Evolutionary conservation across 2,113 vertebrate species (phyloP), one percentile per base, ranked within the genome.

Genomic region (Symphodus melops): DNA sequence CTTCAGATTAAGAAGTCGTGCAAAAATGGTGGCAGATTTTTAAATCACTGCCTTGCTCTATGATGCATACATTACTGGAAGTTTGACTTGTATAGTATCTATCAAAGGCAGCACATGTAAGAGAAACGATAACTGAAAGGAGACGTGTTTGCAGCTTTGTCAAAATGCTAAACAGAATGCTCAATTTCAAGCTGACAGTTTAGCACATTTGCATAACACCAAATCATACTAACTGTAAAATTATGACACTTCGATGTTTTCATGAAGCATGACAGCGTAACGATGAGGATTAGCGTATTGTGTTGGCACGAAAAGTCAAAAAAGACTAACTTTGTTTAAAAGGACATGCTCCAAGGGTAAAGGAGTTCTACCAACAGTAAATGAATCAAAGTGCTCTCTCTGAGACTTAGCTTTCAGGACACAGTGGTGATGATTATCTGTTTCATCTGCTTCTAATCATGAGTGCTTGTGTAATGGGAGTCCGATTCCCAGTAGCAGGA

Each of bases 371-470:
- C 5, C 49, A 33, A 2, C 0, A 41, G 49, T 16, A 65, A 20
- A 17, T 28, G 13, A 52, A 48, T 41, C 16, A 53, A 11, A 17
- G 60, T 20, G 62, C 11, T 55, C 64, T 56, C 51, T 7, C 28
- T 53, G 56, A 72, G 53, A 74, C 56, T 66, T 28, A 1, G 23
- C 48, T 69, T 52, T 64, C 61, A 63, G 74, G 21, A 14, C 57
- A 48, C 55, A 54, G 61, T 75, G 55, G 56, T 1, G 9, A 63
- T 56, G 58, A 79, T 70, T 21, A 86, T 80, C 70, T 19, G 63
- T 84, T 77, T 77, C 61, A 59, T 85, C 75, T 77, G 68, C 52
- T 75, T 83, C 80, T 79, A 74, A 87, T 84, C 83, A 81, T 3
- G 11, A 71, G 65, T 13, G 20, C 9, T 65, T 81, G 66, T 57